phyloP scores from a whole-genome alignment of 2,113 vertebrate species.

The Xyliphius kryptos region DNA sequence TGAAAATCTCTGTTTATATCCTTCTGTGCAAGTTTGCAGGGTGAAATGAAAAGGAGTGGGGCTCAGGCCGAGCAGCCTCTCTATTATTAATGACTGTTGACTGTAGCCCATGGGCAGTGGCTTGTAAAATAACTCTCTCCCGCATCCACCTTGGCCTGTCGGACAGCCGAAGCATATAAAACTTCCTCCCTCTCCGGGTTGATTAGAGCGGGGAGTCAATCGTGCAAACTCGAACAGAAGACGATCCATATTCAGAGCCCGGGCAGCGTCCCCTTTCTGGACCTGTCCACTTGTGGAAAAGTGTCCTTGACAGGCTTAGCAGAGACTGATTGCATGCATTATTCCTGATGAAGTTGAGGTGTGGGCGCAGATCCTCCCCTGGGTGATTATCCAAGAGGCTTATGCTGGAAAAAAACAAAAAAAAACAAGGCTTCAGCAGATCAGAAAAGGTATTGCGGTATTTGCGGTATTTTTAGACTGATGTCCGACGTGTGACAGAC shows the following conservation, averaged over 20 bases:
- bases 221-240: slow-evolving; percentile 21
- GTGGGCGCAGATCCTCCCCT: slow-evolving; percentile 18
- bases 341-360: slow-evolving; percentile 37
- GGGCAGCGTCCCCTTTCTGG: slow-evolving; percentile 3
- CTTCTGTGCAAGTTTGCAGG: slow-evolving; percentile 10
- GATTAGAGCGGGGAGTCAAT: slow-evolving; percentile 29
- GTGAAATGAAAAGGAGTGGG: not conserved
- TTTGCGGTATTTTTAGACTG: slow-evolving; percentile 7
- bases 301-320: slow-evolving; percentile 31
- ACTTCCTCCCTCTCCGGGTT: slow-evolving; percentile 5
- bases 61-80: slow-evolving; percentile 15
- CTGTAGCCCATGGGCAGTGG: slow-evolving; percentile 29
- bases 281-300: slow-evolving; percentile 26
- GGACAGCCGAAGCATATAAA: slow-evolving; percentile 10
- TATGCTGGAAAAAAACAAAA: not conserved
- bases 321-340: slow-evolving; percentile 32
- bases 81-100: slow-evolving; percentile 40
- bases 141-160: slow-evolving; percentile 6
- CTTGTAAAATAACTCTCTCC: slow-evolving; percentile 26
- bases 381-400: slow-evolving; percentile 27
- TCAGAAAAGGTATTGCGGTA: not conserved
- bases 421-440: slow-evolving; percentile 5
- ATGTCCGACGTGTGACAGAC: not conserved
- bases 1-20: not conserved
- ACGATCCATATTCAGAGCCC: slow-evolving; percentile 26